These are phyloP conservation scores for Conomelus anceps DNA, from an alignment of 2,888 invertebrate genomes.

Conservation along the genomic window DNA sequence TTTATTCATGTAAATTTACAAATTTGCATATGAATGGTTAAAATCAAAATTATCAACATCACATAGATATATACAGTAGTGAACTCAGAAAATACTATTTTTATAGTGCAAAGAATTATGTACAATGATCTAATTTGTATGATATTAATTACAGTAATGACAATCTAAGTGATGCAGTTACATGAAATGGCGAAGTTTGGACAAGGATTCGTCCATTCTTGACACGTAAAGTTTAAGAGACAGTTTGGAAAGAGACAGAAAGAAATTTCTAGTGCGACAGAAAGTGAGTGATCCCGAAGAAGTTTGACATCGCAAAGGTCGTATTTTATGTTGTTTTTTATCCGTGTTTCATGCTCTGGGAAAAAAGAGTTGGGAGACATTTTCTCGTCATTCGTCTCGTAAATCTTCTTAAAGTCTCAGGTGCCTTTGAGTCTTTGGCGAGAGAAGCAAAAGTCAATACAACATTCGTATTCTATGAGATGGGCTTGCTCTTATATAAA, in stretches of 20 bases:
- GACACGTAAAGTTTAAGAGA: not conserved
- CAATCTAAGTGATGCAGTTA: no score
- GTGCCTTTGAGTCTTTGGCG: not conserved
- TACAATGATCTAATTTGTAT: no score
- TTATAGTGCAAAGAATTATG: no score
- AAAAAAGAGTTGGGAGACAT: not conserved
- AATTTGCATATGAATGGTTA: no score
- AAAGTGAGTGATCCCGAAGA: not conserved
- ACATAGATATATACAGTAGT: no score
- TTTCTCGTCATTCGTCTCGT: not conserved
- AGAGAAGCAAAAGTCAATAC: not conserved
- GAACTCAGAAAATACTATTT: no score
- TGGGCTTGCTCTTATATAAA: not conserved
- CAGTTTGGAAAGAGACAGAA: not conserved
- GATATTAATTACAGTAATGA: no score
- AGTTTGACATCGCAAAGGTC: not conserved
- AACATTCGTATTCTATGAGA: not conserved
- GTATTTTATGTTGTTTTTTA: not conserved
- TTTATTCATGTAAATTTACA: no score
- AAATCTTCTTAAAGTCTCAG: not conserved
- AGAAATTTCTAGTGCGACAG: not conserved
- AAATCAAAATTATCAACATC: no score
- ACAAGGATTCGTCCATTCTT: no score
- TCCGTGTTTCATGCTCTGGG: not conserved
- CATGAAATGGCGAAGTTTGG: no score